Base-by-base conservation (phyloP, 2,113 vertebrate genomes). In the Syngnathus typhle region DNA sequence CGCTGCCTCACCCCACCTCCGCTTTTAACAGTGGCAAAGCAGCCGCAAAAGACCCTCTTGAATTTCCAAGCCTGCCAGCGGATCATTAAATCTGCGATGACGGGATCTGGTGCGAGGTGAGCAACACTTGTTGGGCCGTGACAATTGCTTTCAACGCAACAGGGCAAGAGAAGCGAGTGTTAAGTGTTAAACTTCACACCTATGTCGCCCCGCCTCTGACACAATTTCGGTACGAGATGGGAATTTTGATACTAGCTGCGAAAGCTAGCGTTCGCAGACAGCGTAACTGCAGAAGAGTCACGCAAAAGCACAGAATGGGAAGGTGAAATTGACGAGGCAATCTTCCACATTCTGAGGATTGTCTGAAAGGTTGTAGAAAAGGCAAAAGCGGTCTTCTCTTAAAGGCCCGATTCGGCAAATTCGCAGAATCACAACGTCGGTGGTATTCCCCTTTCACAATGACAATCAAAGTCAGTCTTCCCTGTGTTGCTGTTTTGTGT, bases 1-100 rank as follows among this genome's bases (percentile, higher is more conserved):
- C 79, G 80, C 84, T 77, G 18, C 60, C 47, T 15, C 72, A 56
- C 64, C 73, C 71, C 61, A 66, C 69, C 52, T 65, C 55, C 55
- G 64, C 52, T 27, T 52, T 52, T 27, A 55, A 55, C 23, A 55
- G 1, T 0, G 3, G 7, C 21, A 55, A 23, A 55, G 27, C 27
- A 23, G 52, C 23, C n/a, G n/a, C 51, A 21, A 54, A 54, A 54
- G n/a, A 23, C 3, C 4, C 11, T 4, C 3, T 0, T 55, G 47
- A 62, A 62, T 43, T 52, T 52, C 21, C 8, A n/a, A 7, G 19
- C 19, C 19, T 19, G 46, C 46, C 16, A 49, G 18, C 15, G 18
- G 46, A 6, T 52, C 2, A n/a, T 52, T 21, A 21, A 4, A n/a
- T n/a, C 18, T 9, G 51, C 23, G 51, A 52, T 52, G 51, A 52